Evolutionary conservation across 2,113 vertebrate species (phyloP).

Genomic region (Anser brachyrhynchus): DNA sequence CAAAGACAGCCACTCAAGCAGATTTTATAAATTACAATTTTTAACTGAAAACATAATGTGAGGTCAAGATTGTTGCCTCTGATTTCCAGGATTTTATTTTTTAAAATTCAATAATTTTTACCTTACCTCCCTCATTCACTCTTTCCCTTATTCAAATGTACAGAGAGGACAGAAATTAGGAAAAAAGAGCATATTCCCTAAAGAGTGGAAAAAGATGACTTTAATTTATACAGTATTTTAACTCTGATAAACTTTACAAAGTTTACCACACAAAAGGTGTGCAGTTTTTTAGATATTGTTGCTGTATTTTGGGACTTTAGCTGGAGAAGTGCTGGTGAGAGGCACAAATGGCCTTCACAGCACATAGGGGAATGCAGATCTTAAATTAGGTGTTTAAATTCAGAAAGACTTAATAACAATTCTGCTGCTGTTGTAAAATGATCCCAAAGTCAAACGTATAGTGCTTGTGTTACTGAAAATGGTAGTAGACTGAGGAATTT

Average conservation of each 20-base stretch:
- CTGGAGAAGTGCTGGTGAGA: background rate
- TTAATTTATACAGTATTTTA: background rate
- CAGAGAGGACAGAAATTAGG: background rate
- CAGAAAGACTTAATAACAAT: background rate
- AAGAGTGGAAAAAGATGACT: background rate
- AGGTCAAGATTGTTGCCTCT: conserved; percentile 39
- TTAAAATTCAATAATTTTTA: background rate
- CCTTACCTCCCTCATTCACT: background rate
- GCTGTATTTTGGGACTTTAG: background rate
- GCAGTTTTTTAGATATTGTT: background rate
- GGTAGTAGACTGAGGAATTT: background rate
- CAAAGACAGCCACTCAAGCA: conserved; percentile 40
- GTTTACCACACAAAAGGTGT: background rate
- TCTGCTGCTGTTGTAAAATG: background rate
- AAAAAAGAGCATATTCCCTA: background rate
- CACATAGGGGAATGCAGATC: background rate
- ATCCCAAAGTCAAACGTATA: background rate
- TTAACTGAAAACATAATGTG: conserved; percentile 38
- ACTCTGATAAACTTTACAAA: background rate
- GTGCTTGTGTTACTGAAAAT: background rate
- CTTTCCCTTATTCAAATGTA: background rate
- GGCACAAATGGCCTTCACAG: background rate
- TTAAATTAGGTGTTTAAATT: conserved; percentile 53
- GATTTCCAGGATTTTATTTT: conserved; percentile 45
- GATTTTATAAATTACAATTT: conserved; percentile 60